Base-by-base conservation (phyloP, 2,888 invertebrate species). In the Pheosia gnoma region DNA sequence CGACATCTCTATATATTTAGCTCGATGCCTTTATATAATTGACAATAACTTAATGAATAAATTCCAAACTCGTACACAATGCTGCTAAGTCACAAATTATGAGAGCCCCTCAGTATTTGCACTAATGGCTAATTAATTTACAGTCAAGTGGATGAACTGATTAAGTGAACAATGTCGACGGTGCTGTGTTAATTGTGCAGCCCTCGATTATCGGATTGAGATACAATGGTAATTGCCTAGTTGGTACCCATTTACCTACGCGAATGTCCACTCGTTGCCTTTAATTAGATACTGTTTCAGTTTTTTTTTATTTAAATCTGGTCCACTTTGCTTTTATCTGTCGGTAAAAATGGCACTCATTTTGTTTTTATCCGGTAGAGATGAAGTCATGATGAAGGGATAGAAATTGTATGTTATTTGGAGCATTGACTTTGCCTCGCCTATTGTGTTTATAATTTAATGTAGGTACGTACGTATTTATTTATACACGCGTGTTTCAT, bases 101-200 rank as follows among this genome's bases (percentile, higher is more conserved):
- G 67, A 73, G 65, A 63, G 65, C 73, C 74, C 67, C 70, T 65
- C 58, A 62, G 70, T 71, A 79, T 80, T 65, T 64, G 67, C 68
- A 71, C 70, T 75, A 67, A 75, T 76, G 79, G 77, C 78, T 87
- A 87, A 87, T 88, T 88, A 86, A 81, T 84, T 84, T 80, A 85
- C 78, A 80, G 83, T 80, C 80, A 82, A 85, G 82, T 82, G 77
- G 78, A 81, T 82, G 81, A 82, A 82, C 83, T 83, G 81, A 85
- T 86, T 87, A 84, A 82, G 82, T 80, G 82, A 86, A 87, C 86
- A 86, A 85, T 84, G 80, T 83, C 73, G 77, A 79, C 80, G 76
- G 81, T 83, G 83, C 85, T 77, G 75, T 80, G 86, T 86, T 89
- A 87, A 89, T 89, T 87, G 82, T 82, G 77, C 78, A 77, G 79